These are phyloP conservation scores for Cheumatopsyche charites DNA, from an alignment of 1,140 invertebrate genomes.

Conservation along the genomic window DNA sequence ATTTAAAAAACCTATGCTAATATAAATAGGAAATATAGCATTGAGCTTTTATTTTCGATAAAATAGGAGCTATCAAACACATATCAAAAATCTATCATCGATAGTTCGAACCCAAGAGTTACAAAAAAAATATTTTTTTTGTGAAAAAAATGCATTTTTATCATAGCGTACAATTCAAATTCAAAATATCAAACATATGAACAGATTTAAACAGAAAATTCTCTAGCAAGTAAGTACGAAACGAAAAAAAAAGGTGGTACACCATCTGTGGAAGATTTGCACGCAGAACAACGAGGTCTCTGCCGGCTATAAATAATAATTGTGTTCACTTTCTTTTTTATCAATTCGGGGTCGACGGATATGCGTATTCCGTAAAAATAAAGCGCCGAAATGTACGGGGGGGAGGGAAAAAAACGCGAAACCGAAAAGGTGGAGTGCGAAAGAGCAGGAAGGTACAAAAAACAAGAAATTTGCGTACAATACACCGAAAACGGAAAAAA, in stretches of 20 bases:
- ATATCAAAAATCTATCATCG: no score
- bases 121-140: no score
- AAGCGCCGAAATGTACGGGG: not conserved
- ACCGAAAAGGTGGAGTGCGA: slow-evolving; percentile 11
- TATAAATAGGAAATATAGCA: no score
- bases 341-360: slow-evolving; percentile 1
- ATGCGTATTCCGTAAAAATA: slow-evolving; percentile 18
- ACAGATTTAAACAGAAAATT: no score
- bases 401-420: not conserved
- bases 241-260: not conserved
- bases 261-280: slow-evolving; percentile 2
- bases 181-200: no score
- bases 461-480: not conserved
- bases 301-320: slow-evolving; percentile 19
- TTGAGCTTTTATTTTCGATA: no score
- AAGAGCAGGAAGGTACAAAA: not conserved
- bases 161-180: no score
- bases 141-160: no score
- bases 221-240: no score
- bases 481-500: not conserved
- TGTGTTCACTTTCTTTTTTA: not conserved
- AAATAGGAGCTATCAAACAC: no score
- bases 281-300: slow-evolving; percentile 7
- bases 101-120: no score
- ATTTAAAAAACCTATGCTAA: no score